Evolutionary conservation across 1,140 invertebrate genomes (phyloP).

Genomic region (Harpegnathos saltator): DNA sequence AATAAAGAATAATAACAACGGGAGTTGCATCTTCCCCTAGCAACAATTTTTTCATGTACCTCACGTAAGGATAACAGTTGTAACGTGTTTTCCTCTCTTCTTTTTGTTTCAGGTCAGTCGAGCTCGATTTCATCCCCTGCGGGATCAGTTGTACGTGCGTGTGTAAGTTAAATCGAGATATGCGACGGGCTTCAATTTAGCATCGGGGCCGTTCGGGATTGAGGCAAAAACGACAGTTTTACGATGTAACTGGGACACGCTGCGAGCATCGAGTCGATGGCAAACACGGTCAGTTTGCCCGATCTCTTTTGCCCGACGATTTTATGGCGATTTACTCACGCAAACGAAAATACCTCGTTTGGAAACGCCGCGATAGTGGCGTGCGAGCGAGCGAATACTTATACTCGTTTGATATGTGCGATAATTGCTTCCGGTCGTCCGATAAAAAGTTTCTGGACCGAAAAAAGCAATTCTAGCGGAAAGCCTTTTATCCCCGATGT

Average conservation of each 20-base stretch:
- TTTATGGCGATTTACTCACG: slow-evolving; percentile 53
- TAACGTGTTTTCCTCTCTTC: neutral
- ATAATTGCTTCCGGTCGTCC: neutral
- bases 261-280: slow-evolving; percentile 52
- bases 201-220: slow-evolving; percentile 39
- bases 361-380: neutral
- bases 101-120: slow-evolving; percentile 42
- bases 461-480: neutral
- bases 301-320: slow-evolving; percentile 37
- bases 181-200: slow-evolving; percentile 51
- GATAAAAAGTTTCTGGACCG: neutral
- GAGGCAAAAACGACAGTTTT: slow-evolving; percentile 52
- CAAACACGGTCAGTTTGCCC: slow-evolving; percentile 52
- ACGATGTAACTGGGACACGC: slow-evolving; percentile 51
- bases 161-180: slow-evolving; percentile 57
- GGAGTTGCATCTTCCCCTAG: neutral
- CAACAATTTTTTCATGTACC: slow-evolving; percentile 12
- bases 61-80: slow-evolving; percentile 33
- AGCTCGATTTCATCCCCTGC: slow-evolving; percentile 40
- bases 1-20: neutral
- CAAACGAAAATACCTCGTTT: slow-evolving; percentile 55
- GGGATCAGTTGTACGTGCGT: slow-evolving; percentile 13
- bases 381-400: neutral
- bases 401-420: neutral
- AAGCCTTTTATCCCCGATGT: neutral